Conservation (phyloP, 2,797 vertebrate species). For the Parauchenoglanis punctatus region DNA sequence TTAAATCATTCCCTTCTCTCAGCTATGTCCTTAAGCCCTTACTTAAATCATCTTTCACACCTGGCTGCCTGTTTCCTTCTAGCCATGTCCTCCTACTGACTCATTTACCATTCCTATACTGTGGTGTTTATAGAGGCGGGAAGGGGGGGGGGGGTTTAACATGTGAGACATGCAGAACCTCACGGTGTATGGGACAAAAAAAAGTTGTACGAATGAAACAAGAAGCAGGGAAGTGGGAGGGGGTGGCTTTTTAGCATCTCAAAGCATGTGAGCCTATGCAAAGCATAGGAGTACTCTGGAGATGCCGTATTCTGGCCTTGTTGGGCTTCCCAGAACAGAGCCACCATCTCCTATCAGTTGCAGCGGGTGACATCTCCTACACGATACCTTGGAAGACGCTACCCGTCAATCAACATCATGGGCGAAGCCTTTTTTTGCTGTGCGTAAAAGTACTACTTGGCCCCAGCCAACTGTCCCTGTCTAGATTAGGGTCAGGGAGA, state of each 20-base stretch:
- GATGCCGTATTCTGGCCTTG: constrained; percentile 7
- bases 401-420: constrained; percentile 58
- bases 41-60: constrained; percentile 32
- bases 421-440: constrained; percentile 30
- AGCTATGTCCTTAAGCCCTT: not conserved
- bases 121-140: not conserved
- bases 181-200: not conserved
- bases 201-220: not conserved
- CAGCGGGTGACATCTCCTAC: constrained; percentile 48
- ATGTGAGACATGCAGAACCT: not conserved
- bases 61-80: constrained; percentile 34
- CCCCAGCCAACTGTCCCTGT: not conserved
- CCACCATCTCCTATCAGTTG: constrained; percentile 56
- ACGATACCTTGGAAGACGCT: constrained; percentile 59
- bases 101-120: constrained; percentile 24
- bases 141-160: not conserved
- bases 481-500: constrained; percentile 30
- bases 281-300: constrained; percentile 54
- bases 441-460: not conserved
- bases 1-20: not conserved
- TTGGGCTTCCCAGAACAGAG: constrained; percentile 24
- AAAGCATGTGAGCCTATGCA: constrained; percentile 76
- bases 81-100: constrained; percentile 17
- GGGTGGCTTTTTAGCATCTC: constrained; percentile 74
- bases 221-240: constrained; percentile 52